Conservation (phyloP, 2,797 vertebrate genomes). For the Luscinia megarhynchos region DNA sequence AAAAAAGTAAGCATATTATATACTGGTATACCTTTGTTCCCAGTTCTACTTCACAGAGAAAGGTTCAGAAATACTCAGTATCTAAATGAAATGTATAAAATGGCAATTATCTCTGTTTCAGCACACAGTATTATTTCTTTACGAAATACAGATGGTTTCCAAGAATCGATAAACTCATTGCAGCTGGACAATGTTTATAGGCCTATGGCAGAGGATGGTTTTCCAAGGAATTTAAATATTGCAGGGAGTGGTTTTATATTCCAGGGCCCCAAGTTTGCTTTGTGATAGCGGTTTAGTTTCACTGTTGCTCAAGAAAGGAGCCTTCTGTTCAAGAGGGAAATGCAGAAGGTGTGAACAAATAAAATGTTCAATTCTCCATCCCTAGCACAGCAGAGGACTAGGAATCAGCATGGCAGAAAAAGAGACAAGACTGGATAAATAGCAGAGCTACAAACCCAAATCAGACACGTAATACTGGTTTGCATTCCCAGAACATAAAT, state of each 20-base stretch:
- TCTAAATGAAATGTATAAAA: neutral
- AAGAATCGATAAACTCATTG: neutral
- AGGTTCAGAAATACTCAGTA: neutral
- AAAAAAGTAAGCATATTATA: neutral
- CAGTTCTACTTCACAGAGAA: neutral
- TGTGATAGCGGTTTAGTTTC: constrained; percentile 13
- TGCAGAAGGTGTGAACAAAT: constrained; percentile 35
- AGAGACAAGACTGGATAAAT: neutral
- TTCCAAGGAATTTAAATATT: constrained; percentile 63
- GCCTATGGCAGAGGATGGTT: constrained; percentile 46
- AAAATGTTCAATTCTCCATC: neutral
- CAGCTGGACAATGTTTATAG: constrained; percentile 45
- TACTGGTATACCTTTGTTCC: neutral
- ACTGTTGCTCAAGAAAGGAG: constrained; percentile 28
- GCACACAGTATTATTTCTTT: neutral
- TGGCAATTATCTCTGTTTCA: neutral
- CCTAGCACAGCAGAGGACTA: neutral
- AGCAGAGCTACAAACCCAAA: neutral
- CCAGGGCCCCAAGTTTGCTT: constrained; percentile 50
- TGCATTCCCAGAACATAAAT: neutral
- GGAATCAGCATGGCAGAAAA: neutral
- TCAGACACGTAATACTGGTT: neutral
- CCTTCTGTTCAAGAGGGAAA: constrained; percentile 31
- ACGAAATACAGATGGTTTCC: constrained; percentile 2
- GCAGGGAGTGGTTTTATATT: constrained; percentile 50